These are phyloP conservation scores for Strigops habroptila DNA, from an alignment of 2,113 vertebrate species.

Conservation along the genomic window DNA sequence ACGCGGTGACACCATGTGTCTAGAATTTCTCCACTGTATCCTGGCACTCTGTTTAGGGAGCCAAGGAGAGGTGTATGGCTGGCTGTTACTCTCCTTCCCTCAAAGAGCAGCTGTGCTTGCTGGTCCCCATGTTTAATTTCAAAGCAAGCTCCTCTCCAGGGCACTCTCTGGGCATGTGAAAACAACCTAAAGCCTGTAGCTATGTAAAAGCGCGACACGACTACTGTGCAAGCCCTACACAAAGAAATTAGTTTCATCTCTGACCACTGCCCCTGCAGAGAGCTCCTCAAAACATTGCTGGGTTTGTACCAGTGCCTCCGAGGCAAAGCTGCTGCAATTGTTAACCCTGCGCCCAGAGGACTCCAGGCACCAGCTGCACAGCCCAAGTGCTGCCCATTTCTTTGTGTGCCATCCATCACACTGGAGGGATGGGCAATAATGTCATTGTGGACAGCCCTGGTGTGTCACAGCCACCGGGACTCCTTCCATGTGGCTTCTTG, in stretches of 20 bases:
- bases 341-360: background rate
- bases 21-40: background rate
- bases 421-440: background rate
- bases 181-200: background rate
- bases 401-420: rapidly evolving
- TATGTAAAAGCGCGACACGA: background rate
- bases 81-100: background rate
- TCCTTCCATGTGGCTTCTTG: background rate
- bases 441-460: background rate
- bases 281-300: background rate
- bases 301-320: background rate
- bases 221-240: background rate
- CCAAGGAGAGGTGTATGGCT: rapidly evolving
- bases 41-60: background rate
- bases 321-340: background rate
- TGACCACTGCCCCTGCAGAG: background rate
- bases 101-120: background rate
- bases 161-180: background rate
- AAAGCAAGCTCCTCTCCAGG: background rate
- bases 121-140: background rate
- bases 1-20: background rate
- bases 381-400: background rate
- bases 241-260: background rate
- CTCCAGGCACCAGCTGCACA: rapidly evolving
- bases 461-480: background rate